These are phyloP conservation scores for Kryphioiulus occultus DNA, from an alignment of 2,888 invertebrate species.

Conservation along the genomic window DNA sequence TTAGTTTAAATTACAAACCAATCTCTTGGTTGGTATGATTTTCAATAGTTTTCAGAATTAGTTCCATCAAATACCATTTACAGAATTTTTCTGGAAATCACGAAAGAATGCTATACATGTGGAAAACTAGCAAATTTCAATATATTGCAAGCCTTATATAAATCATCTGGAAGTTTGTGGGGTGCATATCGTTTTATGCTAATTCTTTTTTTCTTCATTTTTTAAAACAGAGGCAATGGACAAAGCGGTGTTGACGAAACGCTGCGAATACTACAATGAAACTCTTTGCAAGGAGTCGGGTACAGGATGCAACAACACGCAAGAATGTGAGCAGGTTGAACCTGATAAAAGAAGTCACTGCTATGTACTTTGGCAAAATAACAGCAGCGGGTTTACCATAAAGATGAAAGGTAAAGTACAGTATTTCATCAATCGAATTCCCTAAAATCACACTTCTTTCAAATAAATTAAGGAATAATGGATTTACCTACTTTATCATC, in stretches of 20 bases:
- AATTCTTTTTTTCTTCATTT: not conserved
- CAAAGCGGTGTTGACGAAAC: conserved; percentile 63
- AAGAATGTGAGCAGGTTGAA: conserved; percentile 74
- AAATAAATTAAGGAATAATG: no score
- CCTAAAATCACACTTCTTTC: not conserved
- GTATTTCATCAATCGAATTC: not conserved
- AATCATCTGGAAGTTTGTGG: not conserved
- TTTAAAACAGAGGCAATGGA: conserved; percentile 47
- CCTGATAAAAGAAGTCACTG: conserved; percentile 80
- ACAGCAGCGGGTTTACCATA: conserved; percentile 63
- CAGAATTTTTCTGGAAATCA: no score
- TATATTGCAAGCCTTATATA: not conserved
- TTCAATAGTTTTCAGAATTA: no score
- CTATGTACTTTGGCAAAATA: conserved; percentile 79
- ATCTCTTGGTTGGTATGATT: no score
- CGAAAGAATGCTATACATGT: no score
- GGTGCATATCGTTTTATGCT: not conserved
- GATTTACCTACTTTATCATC: not conserved
- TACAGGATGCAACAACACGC: conserved; percentile 66
- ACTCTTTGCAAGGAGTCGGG: conserved; percentile 65
- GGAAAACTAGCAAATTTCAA: no score
- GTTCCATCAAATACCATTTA: no score
- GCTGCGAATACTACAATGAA: conserved; percentile 75
- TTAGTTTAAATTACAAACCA: no score
- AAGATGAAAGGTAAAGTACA: conserved; percentile 56